A percentile compares a stretch with the other conserved stretches of the same genome.
phyloP scores from a whole-genome alignment of 1,140 invertebrate genomes.

The Oreohelix idahoensis region DNA sequence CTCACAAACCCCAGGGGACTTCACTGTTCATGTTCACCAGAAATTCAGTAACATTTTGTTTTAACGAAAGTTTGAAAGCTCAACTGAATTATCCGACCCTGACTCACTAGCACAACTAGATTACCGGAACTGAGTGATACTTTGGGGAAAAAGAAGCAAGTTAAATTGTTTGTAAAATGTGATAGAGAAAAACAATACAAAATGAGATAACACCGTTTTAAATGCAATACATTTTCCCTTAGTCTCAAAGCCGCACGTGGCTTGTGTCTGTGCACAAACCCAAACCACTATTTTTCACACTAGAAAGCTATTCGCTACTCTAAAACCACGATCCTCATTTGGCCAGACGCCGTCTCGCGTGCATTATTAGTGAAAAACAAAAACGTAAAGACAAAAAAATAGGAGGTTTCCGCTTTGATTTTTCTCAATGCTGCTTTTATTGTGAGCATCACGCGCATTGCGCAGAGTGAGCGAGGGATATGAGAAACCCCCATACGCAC shows the following conservation, averaged over 20 bases:
- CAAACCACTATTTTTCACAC: slow-evolving; percentile 1
- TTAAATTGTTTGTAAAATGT: neutral
- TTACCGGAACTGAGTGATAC: neutral
- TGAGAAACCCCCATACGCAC: neutral
- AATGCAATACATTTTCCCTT: neutral
- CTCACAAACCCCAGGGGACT: too few species aligned
- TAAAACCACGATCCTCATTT: neutral
- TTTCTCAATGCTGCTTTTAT: neutral
- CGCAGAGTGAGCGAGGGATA: neutral
- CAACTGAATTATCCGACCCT: too few species aligned
- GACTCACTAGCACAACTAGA: too few species aligned
- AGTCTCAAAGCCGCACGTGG: neutral
- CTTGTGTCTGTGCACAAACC: neutral
- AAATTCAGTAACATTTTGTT: too few species aligned
- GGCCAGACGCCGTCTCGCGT: neutral
- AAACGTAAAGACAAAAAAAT: neutral
- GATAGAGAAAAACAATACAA: neutral
- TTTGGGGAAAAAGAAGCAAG: neutral
- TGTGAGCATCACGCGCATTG: neutral
- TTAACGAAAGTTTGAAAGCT: too few species aligned
- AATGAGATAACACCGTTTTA: neutral
- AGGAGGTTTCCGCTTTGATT: neutral
- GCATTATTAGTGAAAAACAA: neutral
- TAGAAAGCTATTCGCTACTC: neutral
- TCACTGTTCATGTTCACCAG: too few species aligned